Base-by-base conservation (phyloP, 2,888 invertebrate genomes). In the Reticulitermes lucifugus region DNA sequence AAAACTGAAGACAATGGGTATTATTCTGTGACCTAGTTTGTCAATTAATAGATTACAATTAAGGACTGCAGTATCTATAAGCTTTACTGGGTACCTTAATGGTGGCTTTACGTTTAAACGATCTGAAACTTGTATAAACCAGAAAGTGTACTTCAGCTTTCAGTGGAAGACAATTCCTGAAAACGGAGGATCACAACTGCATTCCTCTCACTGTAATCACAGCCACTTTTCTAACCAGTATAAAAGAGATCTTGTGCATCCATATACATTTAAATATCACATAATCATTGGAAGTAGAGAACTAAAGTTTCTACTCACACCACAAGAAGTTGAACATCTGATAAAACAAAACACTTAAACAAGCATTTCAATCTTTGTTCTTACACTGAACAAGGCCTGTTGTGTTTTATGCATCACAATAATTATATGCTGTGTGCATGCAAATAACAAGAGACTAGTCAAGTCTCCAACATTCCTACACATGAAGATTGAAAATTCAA, bases 381-480 rank as follows among this genome's bases (percentile, higher is more conserved):
- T 65, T 65, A 7, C 65, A 65, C n/a, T 25, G 2, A n/a, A 65
- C 25, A 65, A 65, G 25, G n/a, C 25, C 25, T 65, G 65, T 25
- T n/a, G 6, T 25, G n/a, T 65, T 65, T 18, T 65, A 4, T 65
- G 25, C 65, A 55, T 55, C 25, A 65, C 65, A 65, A 55, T n/a
- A 65, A 14, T 14, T 65, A 25, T 65, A 14, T 65, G 65, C 65
- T n/a, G 25, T 25, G 12, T 25, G 65, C 65, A 65, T 65, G 65
- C 65, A 65, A 65, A n/a, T 65, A 65, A 65, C n/a, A 65, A 65
- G 14, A 12, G 6, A 65, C n/a, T 25, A 65, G 65, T 41, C 73
- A 73, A 41, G 14, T 73, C 41, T 73, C 73, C 41, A 73, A 73
- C 73, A 73, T 41, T 41, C 7, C 73, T 73, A 73, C 35, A 70